These are phyloP conservation scores for Diorhabda elongata DNA, from an alignment of 1,140 invertebrate species.

Conservation along the genomic window DNA sequence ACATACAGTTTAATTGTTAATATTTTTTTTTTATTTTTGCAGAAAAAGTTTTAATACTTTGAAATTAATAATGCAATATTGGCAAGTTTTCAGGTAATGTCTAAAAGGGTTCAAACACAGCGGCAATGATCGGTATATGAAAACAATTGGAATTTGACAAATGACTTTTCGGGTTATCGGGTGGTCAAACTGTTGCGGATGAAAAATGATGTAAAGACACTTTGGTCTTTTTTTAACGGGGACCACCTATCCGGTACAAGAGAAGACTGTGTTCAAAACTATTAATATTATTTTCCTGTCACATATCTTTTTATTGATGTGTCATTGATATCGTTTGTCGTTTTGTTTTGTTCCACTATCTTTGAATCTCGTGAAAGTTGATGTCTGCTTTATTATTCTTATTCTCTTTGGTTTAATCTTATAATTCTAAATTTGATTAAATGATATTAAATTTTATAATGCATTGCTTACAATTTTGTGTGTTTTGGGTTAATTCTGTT, in stretches of 20 bases:
- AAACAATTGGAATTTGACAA: slow-evolving; percentile 40
- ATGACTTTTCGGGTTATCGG: slow-evolving; percentile 37
- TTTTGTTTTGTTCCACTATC: slow-evolving; percentile 1
- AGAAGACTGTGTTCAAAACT: slow-evolving; percentile 27
- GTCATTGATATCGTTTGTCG: slow-evolving; percentile 29
- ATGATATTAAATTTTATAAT: no score
- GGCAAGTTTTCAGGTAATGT: slow-evolving; percentile 9
- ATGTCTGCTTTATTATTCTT: neutral
- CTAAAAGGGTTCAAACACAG: slow-evolving; percentile 32
- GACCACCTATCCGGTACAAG: slow-evolving; percentile 37
- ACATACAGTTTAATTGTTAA: no score
- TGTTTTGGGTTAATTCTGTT: no score
- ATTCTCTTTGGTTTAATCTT: no score
- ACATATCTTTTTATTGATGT: slow-evolving; percentile 29
- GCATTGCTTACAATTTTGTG: no score
- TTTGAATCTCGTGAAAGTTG: neutral
- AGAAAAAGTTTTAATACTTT: no score
- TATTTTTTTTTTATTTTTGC: no score
- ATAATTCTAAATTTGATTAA: no score
- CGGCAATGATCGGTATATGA: slow-evolving; percentile 31
- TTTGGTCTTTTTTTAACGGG: slow-evolving; percentile 32
- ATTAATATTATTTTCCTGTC: slow-evolving; percentile 38
- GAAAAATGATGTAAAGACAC: slow-evolving; percentile 41
- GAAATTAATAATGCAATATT: neutral
- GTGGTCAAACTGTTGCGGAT: slow-evolving; percentile 33